phyloP scores from a whole-genome alignment of 2,888 invertebrate species.

The Sphaerophoria rueppellii region DNA sequence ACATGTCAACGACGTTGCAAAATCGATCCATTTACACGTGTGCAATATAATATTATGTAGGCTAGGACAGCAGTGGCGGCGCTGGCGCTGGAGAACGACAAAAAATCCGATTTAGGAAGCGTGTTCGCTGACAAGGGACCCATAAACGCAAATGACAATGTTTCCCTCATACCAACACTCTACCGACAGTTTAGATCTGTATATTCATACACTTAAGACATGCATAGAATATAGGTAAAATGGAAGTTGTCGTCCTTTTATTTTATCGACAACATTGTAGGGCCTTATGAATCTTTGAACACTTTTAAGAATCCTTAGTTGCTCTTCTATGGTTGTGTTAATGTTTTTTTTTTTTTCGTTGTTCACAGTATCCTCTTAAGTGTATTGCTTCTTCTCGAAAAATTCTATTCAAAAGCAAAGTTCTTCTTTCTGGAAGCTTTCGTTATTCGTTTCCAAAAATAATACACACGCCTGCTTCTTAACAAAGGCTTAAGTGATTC shows the following conservation, averaged over 20 bases:
- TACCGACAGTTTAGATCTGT: neutral
- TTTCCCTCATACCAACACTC: conserved; percentile 41
- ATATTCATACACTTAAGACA: too few species aligned
- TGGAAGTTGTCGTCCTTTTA: conserved; percentile 43
- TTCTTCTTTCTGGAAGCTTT: too few species aligned
- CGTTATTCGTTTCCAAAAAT: neutral
- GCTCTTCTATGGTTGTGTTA: conserved; percentile 75
- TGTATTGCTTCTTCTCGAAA: conserved; percentile 46
- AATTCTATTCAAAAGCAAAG: neutral
- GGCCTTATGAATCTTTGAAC: conserved; percentile 80
- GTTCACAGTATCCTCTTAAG: conserved; percentile 57
- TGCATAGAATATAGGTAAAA: neutral
- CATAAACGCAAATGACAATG: conserved; percentile 67
- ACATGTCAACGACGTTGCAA: conserved; percentile 45
- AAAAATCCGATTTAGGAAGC: conserved; percentile 55
- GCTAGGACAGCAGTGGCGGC: conserved; percentile 23
- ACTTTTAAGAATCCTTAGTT: conserved; percentile 79
- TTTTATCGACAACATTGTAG: conserved; percentile 73
- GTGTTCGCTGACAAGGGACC: conserved; percentile 51
- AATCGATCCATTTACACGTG: conserved; percentile 64
- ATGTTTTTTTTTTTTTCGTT: conserved; percentile 75
- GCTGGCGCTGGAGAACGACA: neutral
- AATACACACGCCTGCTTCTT: conserved; percentile 26
- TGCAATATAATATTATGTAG: conserved; percentile 35
- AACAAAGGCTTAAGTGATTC: conserved; percentile 48